Evolutionary conservation across 2,888 invertebrate genomes (phyloP).

Genomic region (Caenorhabditis afra): DNA sequence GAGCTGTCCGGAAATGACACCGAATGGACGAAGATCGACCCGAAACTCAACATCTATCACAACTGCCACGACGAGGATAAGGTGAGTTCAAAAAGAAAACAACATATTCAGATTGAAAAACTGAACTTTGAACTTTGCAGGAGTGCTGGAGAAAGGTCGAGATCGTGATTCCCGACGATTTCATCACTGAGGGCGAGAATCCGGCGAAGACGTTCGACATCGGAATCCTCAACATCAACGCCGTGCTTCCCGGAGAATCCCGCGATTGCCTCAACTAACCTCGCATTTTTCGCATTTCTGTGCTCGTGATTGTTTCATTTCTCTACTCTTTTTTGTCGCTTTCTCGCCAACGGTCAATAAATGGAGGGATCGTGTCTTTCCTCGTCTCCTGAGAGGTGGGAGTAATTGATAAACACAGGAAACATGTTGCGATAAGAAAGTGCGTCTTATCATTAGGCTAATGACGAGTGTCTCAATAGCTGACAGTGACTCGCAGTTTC

Average conservation of each 20-base stretch:
- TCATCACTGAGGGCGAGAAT: slow-evolving; percentile 68
- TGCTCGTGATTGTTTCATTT: slow-evolving; percentile 13
- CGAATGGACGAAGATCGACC: slow-evolving; percentile 70
- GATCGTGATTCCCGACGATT: slow-evolving; percentile 73
- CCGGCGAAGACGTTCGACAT: slow-evolving; percentile 74
- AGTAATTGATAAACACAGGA: slow-evolving; percentile 52
- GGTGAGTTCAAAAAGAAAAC: slow-evolving; percentile 27
- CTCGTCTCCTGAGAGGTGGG: slow-evolving; percentile 13
- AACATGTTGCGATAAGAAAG: slow-evolving; percentile 39
- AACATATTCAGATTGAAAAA: neutral
- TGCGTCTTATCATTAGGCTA: slow-evolving; percentile 51
- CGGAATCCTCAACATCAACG: slow-evolving; percentile 74
- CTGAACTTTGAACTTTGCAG: slow-evolving; percentile 47
- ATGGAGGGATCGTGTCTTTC: slow-evolving; percentile 30
- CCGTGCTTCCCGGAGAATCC: slow-evolving; percentile 74
- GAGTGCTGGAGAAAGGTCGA: slow-evolving; percentile 76
- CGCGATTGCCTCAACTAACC: slow-evolving; percentile 73
- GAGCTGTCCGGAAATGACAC: slow-evolving; percentile 67
- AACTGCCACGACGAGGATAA: slow-evolving; percentile 75
- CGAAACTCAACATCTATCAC: slow-evolving; percentile 75
- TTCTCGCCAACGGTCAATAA: slow-evolving; percentile 40
- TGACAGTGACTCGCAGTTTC: slow-evolving; percentile 39
- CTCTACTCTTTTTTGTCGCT: slow-evolving; percentile 8
- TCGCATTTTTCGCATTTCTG: slow-evolving; percentile 20
- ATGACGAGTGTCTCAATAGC: slow-evolving; percentile 54